Base-by-base conservation (phyloP, 2,113 vertebrate species). In the Alligator sinensis region DNA sequence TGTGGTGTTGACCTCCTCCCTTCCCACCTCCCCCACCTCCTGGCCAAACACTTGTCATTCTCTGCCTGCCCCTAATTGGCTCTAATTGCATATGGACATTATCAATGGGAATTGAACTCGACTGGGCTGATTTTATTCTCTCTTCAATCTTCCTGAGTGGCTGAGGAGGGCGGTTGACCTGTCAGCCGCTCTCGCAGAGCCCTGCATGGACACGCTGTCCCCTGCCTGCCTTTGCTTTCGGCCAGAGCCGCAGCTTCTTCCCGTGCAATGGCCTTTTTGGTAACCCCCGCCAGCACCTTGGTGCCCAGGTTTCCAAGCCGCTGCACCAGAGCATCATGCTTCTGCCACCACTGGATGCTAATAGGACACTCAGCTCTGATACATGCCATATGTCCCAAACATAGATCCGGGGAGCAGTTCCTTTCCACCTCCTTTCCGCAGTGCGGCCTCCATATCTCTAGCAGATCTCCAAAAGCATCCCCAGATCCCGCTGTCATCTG, bases 11-110 rank as follows among this genome's bases (percentile, higher is more conserved):
- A 98, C 98, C 98, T 97, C 94, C 90, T 89, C 77, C 78, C 60
- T 87, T 62, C 82, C 70, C 61, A 63, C 1, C 1, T 21, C 88
- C 83, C 95, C 87, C 9, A 6, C 84, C 95, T 91, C 70, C 96
- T 95, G 98, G 98, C 98, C 98, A 98, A 97, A 96, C 92, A 91
- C 97, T 98, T 96, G 89, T 97, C 97, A 96, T 94, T 97, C 92
- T 96, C 96, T 96, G 96, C 95, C 96, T 97, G 92, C 72, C 96
- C 97, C 97, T 99, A 98, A 99, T 99, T 98, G 97, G 82, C 97
- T 90, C 96, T 98, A 98, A 98, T 98, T 98, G 98, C 97, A 96
- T 98, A 98, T 98, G 98, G 98, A 98, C 97, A 98, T 97, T 97
- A 95, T 99, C 98, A 98, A 96, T 38, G 96, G 97, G 94, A 97